These are phyloP conservation scores for Theropithecus gelada DNA, from an alignment of 2,113 vertebrate genomes.

Conservation along the genomic window DNA sequence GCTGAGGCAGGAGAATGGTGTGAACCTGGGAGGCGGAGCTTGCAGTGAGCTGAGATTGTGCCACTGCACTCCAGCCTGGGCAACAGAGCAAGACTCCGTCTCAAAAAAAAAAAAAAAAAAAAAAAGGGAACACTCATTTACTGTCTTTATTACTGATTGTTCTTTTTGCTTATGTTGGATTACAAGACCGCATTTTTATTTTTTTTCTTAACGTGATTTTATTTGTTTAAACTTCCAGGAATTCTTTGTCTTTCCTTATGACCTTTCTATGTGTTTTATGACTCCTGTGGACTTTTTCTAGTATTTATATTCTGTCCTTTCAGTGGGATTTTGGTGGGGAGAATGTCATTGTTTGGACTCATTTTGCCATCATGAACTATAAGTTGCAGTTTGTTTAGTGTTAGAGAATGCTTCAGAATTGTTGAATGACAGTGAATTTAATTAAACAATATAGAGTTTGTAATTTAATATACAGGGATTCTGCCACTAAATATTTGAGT, in stretches of 20 bases:
- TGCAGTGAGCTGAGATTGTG: too few species aligned
- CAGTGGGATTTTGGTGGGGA: background rate
- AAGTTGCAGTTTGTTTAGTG: background rate
- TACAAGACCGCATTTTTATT: background rate
- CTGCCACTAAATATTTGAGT: conserved; percentile 49
- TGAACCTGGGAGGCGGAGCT: too few species aligned
- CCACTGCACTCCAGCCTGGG: too few species aligned
- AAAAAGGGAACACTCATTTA: background rate
- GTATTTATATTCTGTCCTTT: background rate
- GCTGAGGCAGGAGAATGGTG: too few species aligned
- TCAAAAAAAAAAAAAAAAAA: too few species aligned
- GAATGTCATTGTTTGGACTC: background rate
- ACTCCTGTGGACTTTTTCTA: background rate
- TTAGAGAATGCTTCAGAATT: conserved; percentile 2
- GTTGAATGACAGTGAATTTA: background rate
- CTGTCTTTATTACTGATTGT: background rate
- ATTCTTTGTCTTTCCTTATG: background rate
- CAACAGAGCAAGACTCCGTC: too few species aligned
- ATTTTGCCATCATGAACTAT: background rate
- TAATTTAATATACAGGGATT: conserved; percentile 22
- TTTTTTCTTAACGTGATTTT: background rate
- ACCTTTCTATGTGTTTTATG: background rate
- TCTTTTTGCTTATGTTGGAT: background rate
- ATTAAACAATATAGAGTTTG: background rate
- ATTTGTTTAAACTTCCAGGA: background rate